Base-by-base conservation (phyloP, 2,797 vertebrate species). In the Eurystomus glaucurus region DNA sequence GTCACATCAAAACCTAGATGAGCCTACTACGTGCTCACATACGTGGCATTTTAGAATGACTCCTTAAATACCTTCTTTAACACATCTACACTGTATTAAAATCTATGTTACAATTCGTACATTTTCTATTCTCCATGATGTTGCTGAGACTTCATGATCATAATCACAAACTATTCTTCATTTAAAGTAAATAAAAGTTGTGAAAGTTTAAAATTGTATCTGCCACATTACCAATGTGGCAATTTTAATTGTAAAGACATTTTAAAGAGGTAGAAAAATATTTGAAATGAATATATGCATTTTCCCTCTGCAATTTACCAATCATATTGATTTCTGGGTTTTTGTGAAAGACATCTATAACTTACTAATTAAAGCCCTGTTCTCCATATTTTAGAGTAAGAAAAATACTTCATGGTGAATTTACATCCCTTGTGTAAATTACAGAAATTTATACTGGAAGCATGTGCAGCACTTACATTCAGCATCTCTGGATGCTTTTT, bases 271-370 rank as follows among this genome's bases (percentile, higher is more conserved):
- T 12, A 88, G 28, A 78, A 88, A 80, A 54, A 37, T 20, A 71
- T 22, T 35, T 94, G 26, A 80, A 80, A 85, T 21, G 0, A 68
- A 94, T 54, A 76, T 10, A 75, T 0, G 0, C 1, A 19, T 75
- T 46, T 80, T 54, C 9, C 10, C 45, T 70, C 71, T 75, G 60
- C 35, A 85, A 26, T 95, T 75, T 74, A 85, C 58, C 33, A 88
- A n/a, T 11, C 23, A 55, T 11, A 50, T 4, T 22, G 23, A 88
- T 81, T 83, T 75, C 22, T 64, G 20, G 1, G 6, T 0, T 68
- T 55, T 84, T 61, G 18, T 43, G 37, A 78, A 74, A 89, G 33
- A 7, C 13, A 29, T 15, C 22, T 74, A 2, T 15, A 90, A 43
- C 31, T 91, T 54, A 64, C 16, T 74, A 85, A 74, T 12, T 45